Base-by-base conservation (phyloP, 2,888 invertebrate genomes). In the Alloscopus bannaensis region DNA sequence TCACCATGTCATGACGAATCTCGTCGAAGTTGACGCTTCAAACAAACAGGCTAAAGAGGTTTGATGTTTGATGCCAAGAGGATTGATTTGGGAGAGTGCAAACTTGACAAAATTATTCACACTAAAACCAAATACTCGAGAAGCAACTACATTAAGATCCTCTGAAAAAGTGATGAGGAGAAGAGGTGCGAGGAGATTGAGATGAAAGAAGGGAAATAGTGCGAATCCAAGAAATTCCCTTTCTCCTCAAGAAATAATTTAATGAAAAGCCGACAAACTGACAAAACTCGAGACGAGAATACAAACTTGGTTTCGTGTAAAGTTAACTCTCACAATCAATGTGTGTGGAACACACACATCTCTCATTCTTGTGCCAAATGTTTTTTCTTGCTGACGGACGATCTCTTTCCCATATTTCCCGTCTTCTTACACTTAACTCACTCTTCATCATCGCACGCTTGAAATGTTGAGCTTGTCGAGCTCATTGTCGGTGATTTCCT, bases 171-270 rank as follows among this genome's bases (percentile, higher is more conserved):
- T 77, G 76, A 77, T 69, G 76, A 77, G 76, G 62, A 77, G 62
- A 69, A 70, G 57, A 79, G 75, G 81, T 81, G 81, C 66, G 70
- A 79, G 70, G 73, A 76, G 80, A 84, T 84, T 71, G 84, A 83
- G 84, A 80, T 84, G 84, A 84, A 83, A 84, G 83, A 83, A 80
- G 82, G 82, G 84, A 83, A 83, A 84, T 82, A 83, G 84, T 83
- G 83, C 83, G 79, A 84, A 84, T 83, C 84, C 73, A 65, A 70
- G 45, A 57, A 57, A 31, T 29, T 57, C 31, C 31, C 31, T 66
- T 66, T 70, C 57, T 57, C 47, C 59, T 68, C 80, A 60, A 26
- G 42, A 66, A 66, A 73, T 69, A 64, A 73, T 73, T 57, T 77
- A 77, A 81, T 81, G 81, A 78, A 78, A 78, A 60, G 69, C 65